These are phyloP conservation scores for Caiman crocodilus DNA, from an alignment of 2,797 vertebrate species.

Conservation along the genomic window DNA sequence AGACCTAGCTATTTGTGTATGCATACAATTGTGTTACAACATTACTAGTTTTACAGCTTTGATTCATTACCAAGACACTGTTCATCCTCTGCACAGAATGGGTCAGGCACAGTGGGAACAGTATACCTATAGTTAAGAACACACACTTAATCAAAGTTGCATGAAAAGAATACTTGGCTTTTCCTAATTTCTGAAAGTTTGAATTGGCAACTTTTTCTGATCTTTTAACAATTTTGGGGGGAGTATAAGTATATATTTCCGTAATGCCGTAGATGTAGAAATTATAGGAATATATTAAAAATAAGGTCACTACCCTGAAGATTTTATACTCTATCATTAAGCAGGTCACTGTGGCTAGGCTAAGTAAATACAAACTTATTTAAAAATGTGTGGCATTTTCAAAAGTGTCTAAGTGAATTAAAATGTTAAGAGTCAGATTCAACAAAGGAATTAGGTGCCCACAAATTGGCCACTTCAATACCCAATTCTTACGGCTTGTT, in stretches of 20 bases:
- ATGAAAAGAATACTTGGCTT: neutral
- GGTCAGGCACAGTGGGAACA: conserved; percentile 8
- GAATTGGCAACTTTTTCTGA: neutral
- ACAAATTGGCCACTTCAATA: too few relatives aligned
- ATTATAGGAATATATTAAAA: neutral
- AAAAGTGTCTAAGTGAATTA: conserved; percentile 21
- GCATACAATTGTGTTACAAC: conserved; percentile 21
- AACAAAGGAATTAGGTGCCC: too few relatives aligned
- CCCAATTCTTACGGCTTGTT: too few relatives aligned
- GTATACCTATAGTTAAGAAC: neutral
- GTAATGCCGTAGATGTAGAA: neutral
- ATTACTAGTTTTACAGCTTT: conserved; percentile 17
- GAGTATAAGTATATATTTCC: neutral
- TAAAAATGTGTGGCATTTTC: conserved; percentile 30
- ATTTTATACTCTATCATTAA: conserved; percentile 7
- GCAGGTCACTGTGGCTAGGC: neutral
- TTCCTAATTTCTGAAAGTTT: neutral
- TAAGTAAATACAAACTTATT: conserved; percentile 20
- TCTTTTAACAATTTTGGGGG: conserved; percentile 10
- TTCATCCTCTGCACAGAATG: neutral
- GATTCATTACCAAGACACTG: conserved; percentile 32
- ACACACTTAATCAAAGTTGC: neutral
- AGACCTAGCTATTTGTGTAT: conserved; percentile 52
- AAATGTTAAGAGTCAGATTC: too few relatives aligned
- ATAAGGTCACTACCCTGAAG: neutral